Percentiles rank a stretch among this genome's conserved stretches.
These are phyloP conservation scores for Monopis laevigella DNA, from an alignment of 2,888 invertebrate genomes.

Conservation along the genomic window DNA sequence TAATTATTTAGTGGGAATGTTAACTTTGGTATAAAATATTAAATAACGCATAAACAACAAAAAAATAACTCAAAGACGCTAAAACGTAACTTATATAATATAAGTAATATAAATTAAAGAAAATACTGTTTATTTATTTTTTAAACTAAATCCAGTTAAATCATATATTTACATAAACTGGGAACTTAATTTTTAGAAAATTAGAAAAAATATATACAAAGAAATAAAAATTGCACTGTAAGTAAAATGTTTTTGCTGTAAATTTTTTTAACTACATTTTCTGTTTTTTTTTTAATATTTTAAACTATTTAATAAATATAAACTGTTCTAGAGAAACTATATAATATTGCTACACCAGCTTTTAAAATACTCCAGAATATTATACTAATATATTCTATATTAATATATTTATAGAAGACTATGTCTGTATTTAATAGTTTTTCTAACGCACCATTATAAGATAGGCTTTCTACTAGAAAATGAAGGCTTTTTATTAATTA, in stretches of 20 bases:
- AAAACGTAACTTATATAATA: constrained; percentile 50
- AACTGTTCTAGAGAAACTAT: too few species aligned
- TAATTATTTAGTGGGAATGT: constrained; percentile 69
- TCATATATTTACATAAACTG: constrained; percentile 54
- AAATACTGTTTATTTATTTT: constrained; percentile 59
- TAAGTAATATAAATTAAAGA: constrained; percentile 59
- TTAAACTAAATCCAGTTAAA: constrained; percentile 45
- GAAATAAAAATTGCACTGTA: constrained; percentile 21
- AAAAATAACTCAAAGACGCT: constrained; percentile 58
- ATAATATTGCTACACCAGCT: too few species aligned
- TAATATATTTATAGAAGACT: constrained; percentile 2
- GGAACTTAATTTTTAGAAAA: constrained; percentile 36
- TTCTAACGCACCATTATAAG: constrained; percentile 42
- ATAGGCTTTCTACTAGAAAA: constrained; percentile 40
- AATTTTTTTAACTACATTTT: too few species aligned
- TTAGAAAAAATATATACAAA: constrained; percentile 23
- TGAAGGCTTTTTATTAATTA: constrained; percentile 46
- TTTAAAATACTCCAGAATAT: background rate
- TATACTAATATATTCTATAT: background rate
- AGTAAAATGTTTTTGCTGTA: too few species aligned
- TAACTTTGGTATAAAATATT: constrained; percentile 77
- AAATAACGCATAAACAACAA: constrained; percentile 58
- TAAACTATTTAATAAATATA: too few species aligned
- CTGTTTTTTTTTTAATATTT: too few species aligned
- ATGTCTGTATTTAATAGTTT: constrained; percentile 18